phyloP scores from a whole-genome alignment of 1,140 invertebrate species.

The Nasonia giraulti region DNA sequence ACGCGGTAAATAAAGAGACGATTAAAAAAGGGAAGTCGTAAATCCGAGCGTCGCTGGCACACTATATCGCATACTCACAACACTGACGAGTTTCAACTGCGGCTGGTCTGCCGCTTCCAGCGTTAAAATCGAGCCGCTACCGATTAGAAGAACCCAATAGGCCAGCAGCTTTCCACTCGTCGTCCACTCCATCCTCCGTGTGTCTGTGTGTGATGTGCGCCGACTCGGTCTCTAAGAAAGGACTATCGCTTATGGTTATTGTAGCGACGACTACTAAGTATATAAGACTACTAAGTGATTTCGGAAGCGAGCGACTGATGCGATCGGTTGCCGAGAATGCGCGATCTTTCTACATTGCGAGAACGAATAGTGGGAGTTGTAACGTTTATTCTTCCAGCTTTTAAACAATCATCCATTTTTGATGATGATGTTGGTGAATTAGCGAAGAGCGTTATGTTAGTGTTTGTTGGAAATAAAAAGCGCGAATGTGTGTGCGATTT shows the following conservation, averaged over 20 bases:
- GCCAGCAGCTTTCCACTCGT: neutral
- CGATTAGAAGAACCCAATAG: neutral
- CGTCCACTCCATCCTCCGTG: neutral
- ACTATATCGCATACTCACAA: neutral
- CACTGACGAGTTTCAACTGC: neutral
- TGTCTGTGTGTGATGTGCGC: neutral
- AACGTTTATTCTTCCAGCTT: no score
- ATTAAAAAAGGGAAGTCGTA: neutral
- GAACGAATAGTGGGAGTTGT: no score
- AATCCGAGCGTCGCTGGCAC: neutral
- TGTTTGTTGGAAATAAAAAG: no score
- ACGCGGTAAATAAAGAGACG: neutral
- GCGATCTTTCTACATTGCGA: no score
- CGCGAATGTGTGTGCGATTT: no score
- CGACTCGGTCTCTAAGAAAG: neutral
- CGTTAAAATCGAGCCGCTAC: neutral
- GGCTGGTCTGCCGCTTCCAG: neutral
- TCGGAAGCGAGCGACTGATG: no score
- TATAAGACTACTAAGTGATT: no score
- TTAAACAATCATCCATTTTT: no score
- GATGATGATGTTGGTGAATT: no score
- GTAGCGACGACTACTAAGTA: no score
- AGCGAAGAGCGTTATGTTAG: no score
- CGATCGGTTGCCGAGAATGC: neutral
- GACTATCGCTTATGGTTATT: no score